Conservation (phyloP, 2,113 vertebrate species). For the Oophaga pumilio region DNA sequence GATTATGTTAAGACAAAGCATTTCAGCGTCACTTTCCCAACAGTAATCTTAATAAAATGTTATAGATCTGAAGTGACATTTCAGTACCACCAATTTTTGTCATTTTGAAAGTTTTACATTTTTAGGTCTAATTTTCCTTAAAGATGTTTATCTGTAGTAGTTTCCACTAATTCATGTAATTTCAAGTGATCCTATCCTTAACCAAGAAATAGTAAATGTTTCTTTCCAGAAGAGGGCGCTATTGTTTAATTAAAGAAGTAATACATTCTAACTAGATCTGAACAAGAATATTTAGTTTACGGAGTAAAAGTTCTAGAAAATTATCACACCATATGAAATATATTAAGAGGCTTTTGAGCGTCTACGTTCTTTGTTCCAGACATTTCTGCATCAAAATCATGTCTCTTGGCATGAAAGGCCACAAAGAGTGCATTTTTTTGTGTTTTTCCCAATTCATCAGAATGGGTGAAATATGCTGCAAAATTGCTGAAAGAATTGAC, state of each 20-base stretch:
- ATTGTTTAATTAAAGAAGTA: slow-evolving; percentile 18
- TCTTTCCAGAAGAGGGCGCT: slow-evolving; percentile 38
- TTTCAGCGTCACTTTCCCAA: not conserved
- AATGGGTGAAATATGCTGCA: too few relatives aligned
- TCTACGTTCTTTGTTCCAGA: too few relatives aligned
- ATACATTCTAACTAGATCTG: not conserved
- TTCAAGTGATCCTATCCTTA: not conserved
- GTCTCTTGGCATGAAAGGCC: too few relatives aligned
- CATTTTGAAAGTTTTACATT: not conserved
- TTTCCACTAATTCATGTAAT: not conserved
- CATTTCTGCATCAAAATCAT: too few relatives aligned
- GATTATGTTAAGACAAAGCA: not conserved
- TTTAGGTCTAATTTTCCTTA: not conserved
- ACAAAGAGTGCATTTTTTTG: too few relatives aligned
- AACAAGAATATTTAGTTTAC: not conserved
- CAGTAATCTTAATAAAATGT: not conserved
- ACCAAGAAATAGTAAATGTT: not conserved
- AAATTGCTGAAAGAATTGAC: too few relatives aligned
- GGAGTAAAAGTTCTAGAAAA: not conserved
- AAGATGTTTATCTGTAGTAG: not conserved
- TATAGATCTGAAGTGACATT: not conserved
- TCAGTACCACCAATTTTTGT: not conserved
- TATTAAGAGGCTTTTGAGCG: too few relatives aligned
- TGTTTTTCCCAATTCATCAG: too few relatives aligned
- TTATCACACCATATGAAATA: not conserved